Evolutionary conservation across 1,140 invertebrate genomes (phyloP).

Genomic region (Orussus abietinus): DNA sequence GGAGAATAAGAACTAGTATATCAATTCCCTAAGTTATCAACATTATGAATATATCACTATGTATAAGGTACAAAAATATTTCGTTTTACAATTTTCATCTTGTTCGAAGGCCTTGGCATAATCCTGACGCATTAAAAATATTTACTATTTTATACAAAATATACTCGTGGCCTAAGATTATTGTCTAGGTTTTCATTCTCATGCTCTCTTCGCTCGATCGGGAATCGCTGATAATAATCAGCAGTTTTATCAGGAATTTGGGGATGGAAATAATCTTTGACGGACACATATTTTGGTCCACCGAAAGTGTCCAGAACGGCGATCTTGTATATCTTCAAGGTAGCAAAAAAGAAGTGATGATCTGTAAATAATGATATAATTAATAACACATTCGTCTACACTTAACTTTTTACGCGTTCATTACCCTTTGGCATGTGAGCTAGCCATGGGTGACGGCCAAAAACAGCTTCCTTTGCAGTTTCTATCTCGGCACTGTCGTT

Average conservation of each 20-base stretch:
- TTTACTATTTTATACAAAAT: too few relatives aligned
- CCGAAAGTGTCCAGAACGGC: slow-evolving; percentile 73
- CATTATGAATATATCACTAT: too few relatives aligned
- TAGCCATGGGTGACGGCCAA: slow-evolving; percentile 68
- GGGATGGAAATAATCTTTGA: slow-evolving; percentile 59
- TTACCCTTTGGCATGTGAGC: slow-evolving; percentile 60
- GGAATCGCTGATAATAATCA: neutral
- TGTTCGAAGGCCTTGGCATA: too few relatives aligned
- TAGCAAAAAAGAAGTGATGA: slow-evolving; percentile 73
- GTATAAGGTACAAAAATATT: too few relatives aligned
- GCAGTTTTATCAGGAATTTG: slow-evolving; percentile 2
- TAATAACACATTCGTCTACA: slow-evolving; percentile 2
- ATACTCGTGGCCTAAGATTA: too few relatives aligned
- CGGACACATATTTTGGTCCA: slow-evolving; percentile 63
- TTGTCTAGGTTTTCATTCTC: too few relatives aligned
- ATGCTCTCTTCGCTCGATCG: neutral
- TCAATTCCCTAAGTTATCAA: too few relatives aligned
- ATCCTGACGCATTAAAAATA: too few relatives aligned
- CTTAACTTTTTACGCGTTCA: neutral
- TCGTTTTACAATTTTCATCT: too few relatives aligned
- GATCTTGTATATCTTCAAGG: slow-evolving; percentile 67
- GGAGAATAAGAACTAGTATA: too few relatives aligned
- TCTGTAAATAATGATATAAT: slow-evolving; percentile 51
- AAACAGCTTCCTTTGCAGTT: slow-evolving; percentile 62
- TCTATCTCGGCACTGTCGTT: slow-evolving; percentile 57